A percentile compares a stretch with the other conserved stretches of the same genome.
phyloP scores from a whole-genome alignment of 2,113 vertebrate species.

The Rhinoderma darwinii region DNA sequence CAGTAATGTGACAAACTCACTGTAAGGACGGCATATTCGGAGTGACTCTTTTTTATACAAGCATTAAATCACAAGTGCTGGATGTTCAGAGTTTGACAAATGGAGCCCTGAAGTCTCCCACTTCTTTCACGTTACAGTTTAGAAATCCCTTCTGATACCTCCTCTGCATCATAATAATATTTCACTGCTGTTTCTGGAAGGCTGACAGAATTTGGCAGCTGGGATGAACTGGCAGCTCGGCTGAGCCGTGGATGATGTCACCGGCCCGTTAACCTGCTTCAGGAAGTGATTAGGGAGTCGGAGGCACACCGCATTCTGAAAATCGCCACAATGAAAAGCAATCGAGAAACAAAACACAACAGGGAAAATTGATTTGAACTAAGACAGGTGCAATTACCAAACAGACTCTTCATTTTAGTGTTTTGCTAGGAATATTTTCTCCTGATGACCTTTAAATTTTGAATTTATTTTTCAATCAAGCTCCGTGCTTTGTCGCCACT shows the following conservation, averaged over 20 bases:
- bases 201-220: constrained; percentile 45
- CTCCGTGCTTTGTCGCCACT: neutral
- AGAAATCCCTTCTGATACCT: constrained; percentile 55
- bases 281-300: constrained; percentile 37
- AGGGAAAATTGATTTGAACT: constrained; percentile 43
- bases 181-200: constrained; percentile 38
- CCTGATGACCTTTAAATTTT: constrained; percentile 49
- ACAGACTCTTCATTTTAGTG: constrained; percentile 18
- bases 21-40: neutral
- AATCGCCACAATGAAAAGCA: constrained; percentile 32
- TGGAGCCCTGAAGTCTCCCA: constrained; percentile 44
- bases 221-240: constrained; percentile 45
- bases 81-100: constrained; percentile 46
- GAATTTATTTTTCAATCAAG: constrained; percentile 56
- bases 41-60: constrained; percentile 32
- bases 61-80: constrained; percentile 45
- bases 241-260: constrained; percentile 42
- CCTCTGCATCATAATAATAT: constrained; percentile 56
- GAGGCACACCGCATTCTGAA: constrained; percentile 17
- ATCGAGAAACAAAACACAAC: constrained; percentile 44
- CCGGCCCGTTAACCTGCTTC: constrained; percentile 18
- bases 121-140: constrained; percentile 48
- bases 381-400: constrained; percentile 44
- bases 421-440: constrained; percentile 49
- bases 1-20: constrained; percentile 30